Base-by-base conservation (phyloP, 2,888 invertebrate species). In the Steinernema hermaphroditum region DNA sequence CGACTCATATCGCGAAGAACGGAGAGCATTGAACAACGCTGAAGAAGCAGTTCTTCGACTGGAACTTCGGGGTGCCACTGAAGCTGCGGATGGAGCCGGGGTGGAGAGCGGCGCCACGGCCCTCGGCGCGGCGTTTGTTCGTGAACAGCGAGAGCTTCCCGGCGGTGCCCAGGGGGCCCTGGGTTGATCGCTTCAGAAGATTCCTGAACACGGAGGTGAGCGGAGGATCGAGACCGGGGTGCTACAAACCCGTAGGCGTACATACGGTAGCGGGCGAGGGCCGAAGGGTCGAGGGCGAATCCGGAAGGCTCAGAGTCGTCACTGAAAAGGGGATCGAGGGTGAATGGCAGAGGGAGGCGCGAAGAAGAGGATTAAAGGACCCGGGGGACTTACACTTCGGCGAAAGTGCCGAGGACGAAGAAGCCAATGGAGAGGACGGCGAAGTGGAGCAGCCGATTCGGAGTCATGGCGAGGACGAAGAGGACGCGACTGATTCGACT, bases 21-120 rank as follows among this genome's bases (percentile, higher is more conserved):
- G 37, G 37, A 37, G 37, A 37, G 37, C 78, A 78, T 46, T 78
- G 78, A 1, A 78, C 71, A 12, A 77, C 77, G n/a, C 75, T 75
- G 54, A 78, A 79, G 72, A 79, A 79, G 68, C 78, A 77, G 71
- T 77, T 77, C 73, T 77, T 77, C 16, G 62, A 62, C 2, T 14
- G 12, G 62, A 62, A 62, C 62, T 62, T 62, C 2, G 62, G 62
- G 16, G 62, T 62, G 6, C 62, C 62, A n/a, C 62, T 62, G 62
- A 62, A 62, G 62, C 62, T 62, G 12, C 62, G 29, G 62, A 62
- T 29, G 14, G 62, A 29, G 9, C 62, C 62, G 32, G 62, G 62
- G 2, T 24, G 27, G 2, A 62, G 34, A 6, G 4, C 6, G 62
- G 6, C 54, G 4, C 46, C 46, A 4, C 46, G 2, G 6, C 46